These are phyloP conservation scores for Lasioglossum malachurum DNA, from an alignment of 2,888 invertebrate genomes.

Conservation along the genomic window DNA sequence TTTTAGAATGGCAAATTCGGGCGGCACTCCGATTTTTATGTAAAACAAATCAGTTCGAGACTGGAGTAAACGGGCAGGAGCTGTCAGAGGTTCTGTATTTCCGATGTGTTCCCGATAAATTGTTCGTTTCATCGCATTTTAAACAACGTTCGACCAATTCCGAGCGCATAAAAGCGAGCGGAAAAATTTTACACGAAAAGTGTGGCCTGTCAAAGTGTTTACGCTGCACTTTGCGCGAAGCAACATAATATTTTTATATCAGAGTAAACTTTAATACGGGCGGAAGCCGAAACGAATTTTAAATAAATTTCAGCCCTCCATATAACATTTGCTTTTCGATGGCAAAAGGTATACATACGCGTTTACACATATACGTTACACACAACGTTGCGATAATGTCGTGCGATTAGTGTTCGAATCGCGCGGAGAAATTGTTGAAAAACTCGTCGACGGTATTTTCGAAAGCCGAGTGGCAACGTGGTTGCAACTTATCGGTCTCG, in stretches of 20 bases:
- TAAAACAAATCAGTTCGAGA: conserved; percentile 9
- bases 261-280: neutral
- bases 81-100: conserved; percentile 5
- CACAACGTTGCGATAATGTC: neutral
- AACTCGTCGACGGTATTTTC: conserved; percentile 28
- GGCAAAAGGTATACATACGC: neutral
- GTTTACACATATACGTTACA: too few relatives aligned
- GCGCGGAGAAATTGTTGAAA: conserved; percentile 11
- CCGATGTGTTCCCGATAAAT: conserved; percentile 2
- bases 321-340: neutral
- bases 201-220: conserved; percentile 8
- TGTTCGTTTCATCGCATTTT: conserved; percentile 9
- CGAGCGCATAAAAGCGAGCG: neutral
- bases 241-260: conserved; percentile 8
- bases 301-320: neutral
- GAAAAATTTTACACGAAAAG: conserved; percentile 13
- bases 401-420: neutral
- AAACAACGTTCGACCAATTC: conserved; percentile 10
- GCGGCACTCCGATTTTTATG: conserved; percentile 4
- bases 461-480: conserved; percentile 7
- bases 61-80: conserved; percentile 7
- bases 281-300: neutral
- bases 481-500: conserved; percentile 34
- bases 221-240: neutral
- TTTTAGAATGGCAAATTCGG: neutral